Percentiles rank a stretch among this genome's conserved stretches.
Conservation (phyloP, 2,888 invertebrate genomes). For the Cantharis rufa region DNA sequence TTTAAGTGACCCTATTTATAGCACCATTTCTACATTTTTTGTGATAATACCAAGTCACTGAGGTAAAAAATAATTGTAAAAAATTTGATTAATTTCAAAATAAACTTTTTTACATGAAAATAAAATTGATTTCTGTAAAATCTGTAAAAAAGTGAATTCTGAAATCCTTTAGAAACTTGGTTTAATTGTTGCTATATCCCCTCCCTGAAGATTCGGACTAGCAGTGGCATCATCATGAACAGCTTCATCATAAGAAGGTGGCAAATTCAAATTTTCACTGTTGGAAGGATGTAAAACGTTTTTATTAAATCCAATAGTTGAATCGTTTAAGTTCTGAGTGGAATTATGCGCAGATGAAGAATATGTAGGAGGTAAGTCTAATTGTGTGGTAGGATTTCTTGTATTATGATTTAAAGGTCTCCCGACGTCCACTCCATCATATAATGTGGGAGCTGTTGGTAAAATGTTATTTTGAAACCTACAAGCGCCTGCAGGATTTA, state of each 20-base stretch:
- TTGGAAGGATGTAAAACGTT: background rate
- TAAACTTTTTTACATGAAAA: too few relatives aligned
- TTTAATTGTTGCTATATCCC: background rate
- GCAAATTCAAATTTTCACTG: background rate
- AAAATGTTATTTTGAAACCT: background rate
- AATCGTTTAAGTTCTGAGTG: background rate
- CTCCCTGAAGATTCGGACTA: background rate
- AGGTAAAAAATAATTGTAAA: too few relatives aligned
- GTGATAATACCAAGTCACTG: too few relatives aligned
- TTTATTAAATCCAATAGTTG: background rate
- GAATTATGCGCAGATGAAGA: background rate
- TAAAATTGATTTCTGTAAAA: background rate
- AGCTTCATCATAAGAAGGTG: background rate
- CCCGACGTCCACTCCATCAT: background rate
- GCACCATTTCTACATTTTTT: too few relatives aligned
- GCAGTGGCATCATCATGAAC: background rate
- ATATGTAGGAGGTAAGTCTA: background rate
- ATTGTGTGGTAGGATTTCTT: background rate
- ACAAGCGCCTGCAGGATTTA: background rate
- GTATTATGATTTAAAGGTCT: background rate
- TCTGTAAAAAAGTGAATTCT: background rate
- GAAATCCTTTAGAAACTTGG: background rate
- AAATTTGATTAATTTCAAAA: too few relatives aligned
- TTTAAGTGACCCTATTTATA: too few relatives aligned
- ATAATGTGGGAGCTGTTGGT: background rate